A percentile compares a stretch with the other conserved stretches of the same genome.
These are phyloP conservation scores for Mirza zaza DNA, from an alignment of 2,113 vertebrate genomes.

Conservation along the genomic window DNA sequence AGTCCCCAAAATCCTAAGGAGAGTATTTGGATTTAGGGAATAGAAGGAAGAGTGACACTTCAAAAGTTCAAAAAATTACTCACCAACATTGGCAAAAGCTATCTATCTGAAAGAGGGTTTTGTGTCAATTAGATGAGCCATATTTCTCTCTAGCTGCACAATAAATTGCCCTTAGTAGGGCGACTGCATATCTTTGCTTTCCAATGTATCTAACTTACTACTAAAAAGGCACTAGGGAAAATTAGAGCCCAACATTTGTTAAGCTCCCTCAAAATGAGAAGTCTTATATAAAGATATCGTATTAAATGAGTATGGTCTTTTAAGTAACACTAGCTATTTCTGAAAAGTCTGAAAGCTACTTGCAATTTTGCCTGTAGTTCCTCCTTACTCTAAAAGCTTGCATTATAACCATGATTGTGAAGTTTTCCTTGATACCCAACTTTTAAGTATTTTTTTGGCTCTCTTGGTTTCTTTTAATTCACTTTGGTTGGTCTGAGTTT, in stretches of 20 bases:
- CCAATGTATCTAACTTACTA: not conserved
- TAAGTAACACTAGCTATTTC: conserved; percentile 36
- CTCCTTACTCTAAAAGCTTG: conserved; percentile 62
- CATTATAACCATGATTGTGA: conserved; percentile 75
- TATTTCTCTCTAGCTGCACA: conserved; percentile 11
- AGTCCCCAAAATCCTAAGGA: not conserved
- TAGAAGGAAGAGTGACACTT: not conserved
- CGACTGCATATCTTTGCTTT: not conserved
- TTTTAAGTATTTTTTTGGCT: conserved; percentile 81
- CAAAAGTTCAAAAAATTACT: not conserved
- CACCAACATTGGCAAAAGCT: not conserved
- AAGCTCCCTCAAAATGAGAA: conserved; percentile 15
- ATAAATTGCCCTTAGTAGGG: not conserved
- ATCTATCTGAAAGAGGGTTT: not conserved
- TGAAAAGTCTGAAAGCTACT: conserved; percentile 38
- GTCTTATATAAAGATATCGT: not conserved
- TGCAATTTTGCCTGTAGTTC: conserved; percentile 31
- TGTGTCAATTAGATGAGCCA: not conserved
- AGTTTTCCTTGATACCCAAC: conserved; percentile 78
- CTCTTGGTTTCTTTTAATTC: conserved; percentile 80
- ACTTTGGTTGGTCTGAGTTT: conserved; percentile 79
- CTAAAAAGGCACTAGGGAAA: conserved; percentile 32
- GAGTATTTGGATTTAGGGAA: not conserved
- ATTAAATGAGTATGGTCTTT: not conserved
- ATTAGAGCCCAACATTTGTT: conserved; percentile 21